These are phyloP conservation scores for Garra rufa DNA, from an alignment of 2,113 vertebrate species.

Conservation along the genomic window DNA sequence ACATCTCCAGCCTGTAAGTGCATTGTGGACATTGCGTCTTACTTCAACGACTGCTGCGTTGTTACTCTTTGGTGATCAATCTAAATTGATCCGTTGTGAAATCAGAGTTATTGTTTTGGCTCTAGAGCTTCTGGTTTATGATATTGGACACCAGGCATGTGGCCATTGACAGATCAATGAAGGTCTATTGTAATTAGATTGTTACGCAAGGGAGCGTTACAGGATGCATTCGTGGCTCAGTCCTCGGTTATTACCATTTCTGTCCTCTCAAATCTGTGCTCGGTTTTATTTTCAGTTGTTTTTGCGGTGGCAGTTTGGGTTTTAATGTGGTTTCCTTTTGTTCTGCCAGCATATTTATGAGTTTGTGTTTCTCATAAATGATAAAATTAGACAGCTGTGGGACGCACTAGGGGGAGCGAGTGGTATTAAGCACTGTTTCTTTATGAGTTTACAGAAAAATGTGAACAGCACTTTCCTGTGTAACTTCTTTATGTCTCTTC, in stretches of 20 bases:
- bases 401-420: neutral
- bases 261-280: constrained; percentile 25
- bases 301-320: constrained; percentile 2
- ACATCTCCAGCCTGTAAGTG: neutral
- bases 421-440: constrained; percentile 23
- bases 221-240: neutral
- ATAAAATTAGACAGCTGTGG: constrained; percentile 16
- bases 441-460: constrained; percentile 33
- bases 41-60: constrained; percentile 7
- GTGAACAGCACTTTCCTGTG: constrained; percentile 47
- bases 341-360: constrained; percentile 24
- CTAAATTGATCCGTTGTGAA: constrained; percentile 7
- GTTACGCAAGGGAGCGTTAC: neutral
- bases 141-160: neutral
- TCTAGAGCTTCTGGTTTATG: constrained; percentile 1
- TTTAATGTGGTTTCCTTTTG: constrained; percentile 14
- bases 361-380: constrained; percentile 11
- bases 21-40: neutral
- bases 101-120: constrained; percentile 2
- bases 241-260: neutral
- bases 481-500: constrained; percentile 21
- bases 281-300: constrained; percentile 2
- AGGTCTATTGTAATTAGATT: neutral
- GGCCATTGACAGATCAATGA: neutral
- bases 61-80: neutral